Conservation (phyloP, 2,113 vertebrate species). For the Syngnathus floridae region DNA sequence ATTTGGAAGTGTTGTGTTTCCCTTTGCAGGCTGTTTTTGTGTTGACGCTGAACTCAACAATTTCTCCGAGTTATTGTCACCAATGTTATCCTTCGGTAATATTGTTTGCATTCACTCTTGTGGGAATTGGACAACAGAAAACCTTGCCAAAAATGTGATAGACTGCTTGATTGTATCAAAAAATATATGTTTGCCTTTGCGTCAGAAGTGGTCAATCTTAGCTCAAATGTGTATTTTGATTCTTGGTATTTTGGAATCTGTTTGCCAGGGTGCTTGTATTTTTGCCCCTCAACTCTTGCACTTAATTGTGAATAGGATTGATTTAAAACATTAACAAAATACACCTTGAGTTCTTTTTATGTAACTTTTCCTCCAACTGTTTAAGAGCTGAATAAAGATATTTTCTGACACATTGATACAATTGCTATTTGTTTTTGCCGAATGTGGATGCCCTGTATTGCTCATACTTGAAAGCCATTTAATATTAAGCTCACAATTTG, state of each 20-base stretch:
- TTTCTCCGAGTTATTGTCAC: slow-evolving; percentile 22
- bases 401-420: slow-evolving; percentile 46
- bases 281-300: slow-evolving; percentile 48
- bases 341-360: slow-evolving; percentile 35
- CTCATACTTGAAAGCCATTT: background rate
- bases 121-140: slow-evolving; percentile 35
- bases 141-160: slow-evolving; percentile 56
- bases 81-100: slow-evolving; percentile 28
- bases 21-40: slow-evolving; percentile 13
- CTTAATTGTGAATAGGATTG: slow-evolving; percentile 43
- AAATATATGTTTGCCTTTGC: slow-evolving; percentile 39
- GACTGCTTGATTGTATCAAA: slow-evolving; percentile 64
- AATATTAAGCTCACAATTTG: background rate
- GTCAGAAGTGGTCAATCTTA: slow-evolving; percentile 42
- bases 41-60: slow-evolving; percentile 31
- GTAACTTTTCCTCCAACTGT: slow-evolving; percentile 20
- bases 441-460: background rate
- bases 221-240: slow-evolving; percentile 34
- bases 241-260: slow-evolving; percentile 27
- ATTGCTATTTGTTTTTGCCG: slow-evolving; percentile 13
- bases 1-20: slow-evolving; percentile 10
- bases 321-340: slow-evolving; percentile 30
- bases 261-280: slow-evolving; percentile 22
- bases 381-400: slow-evolving; percentile 55
- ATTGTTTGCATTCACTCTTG: slow-evolving; percentile 32